phyloP scores from a whole-genome alignment of 2,797 vertebrate species.

The Morus bassanus region DNA sequence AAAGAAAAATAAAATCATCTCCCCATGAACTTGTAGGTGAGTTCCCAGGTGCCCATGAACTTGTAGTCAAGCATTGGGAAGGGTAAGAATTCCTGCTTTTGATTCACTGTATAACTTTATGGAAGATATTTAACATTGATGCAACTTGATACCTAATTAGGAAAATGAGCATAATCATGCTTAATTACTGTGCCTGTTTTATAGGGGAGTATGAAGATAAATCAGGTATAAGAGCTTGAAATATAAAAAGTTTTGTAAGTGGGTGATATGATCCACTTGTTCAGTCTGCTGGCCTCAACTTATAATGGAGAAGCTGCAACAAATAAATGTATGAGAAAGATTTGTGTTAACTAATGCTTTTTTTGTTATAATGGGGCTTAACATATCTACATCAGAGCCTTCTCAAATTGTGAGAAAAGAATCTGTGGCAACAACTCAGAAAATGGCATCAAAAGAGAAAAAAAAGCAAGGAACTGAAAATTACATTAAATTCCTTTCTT shows the following conservation, averaged over 20 bases:
- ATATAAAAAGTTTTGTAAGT: conserved; percentile 19
- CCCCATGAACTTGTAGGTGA: not conserved
- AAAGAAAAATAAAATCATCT: not conserved
- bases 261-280: conserved; percentile 14
- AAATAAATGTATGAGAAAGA: not conserved
- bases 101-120: not conserved
- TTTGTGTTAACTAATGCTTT: not conserved
- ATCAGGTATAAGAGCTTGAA: conserved; percentile 10
- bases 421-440: not conserved
- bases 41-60: not conserved
- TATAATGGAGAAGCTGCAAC: not conserved
- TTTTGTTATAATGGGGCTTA: not conserved
- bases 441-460: not conserved
- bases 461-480: not conserved
- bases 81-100: not conserved
- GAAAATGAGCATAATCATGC: conserved; percentile 12
- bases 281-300: conserved; percentile 11
- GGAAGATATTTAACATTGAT: not conserved
- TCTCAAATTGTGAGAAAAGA: not conserved
- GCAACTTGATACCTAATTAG: conserved; percentile 21
- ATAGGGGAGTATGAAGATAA: not conserved
- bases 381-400: not conserved
- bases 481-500: not conserved
- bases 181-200: conserved; percentile 29
- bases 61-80: not conserved